Base-by-base conservation (phyloP, 2,113 vertebrate genomes). In the Scytalopus superciliaris region DNA sequence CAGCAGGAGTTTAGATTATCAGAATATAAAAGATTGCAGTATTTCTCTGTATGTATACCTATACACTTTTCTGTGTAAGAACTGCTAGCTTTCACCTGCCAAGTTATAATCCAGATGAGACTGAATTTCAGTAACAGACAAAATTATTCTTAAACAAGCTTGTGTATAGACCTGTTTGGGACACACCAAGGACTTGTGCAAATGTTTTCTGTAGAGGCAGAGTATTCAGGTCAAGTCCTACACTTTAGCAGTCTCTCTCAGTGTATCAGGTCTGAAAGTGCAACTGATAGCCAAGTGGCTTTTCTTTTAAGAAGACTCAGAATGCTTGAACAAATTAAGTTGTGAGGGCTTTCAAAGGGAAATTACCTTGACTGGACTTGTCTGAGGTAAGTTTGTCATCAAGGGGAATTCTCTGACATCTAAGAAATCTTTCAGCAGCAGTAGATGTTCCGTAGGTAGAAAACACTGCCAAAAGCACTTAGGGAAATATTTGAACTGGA, bases 401-500 rank as follows among this genome's bases (percentile, higher is more conserved):
- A 80, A 74, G 75, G 42, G 72, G 75, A 94, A 60, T 96, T 95
- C 90, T 91, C 72, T 90, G 63, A 81, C 78, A 78, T 94, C 82
- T 92, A 80, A 96, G 93, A 93, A 94, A 86, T 91, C 78, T 93
- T 96, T 93, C 84, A 88, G 33, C 50, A 74, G 84, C 75, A 62
- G 55, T 62, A 91, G 70, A 86, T 50, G 15, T 91, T 93, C 70
- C 67, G 94, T 87, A 76, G 37, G 19, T 28, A 88, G 67, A 50
- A 94, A 88, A 80, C 55, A 62, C 47, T 90, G 87, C 87, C 90
- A 97, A n/a, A n/a, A 93, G 81, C 59, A 94, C 70, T 91, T 87
- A 74, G 7, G 63, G 94, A 95, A 95, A 91, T 87, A 94, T 85
- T 91, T 93, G 93, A 90, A 80, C 75, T 95, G 82, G 78, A 95